A percentile compares a stretch with the other conserved stretches of the same genome.
These are phyloP conservation scores for Etheostoma spectabile DNA, from an alignment of 2,113 vertebrate species.

Conservation along the genomic window DNA sequence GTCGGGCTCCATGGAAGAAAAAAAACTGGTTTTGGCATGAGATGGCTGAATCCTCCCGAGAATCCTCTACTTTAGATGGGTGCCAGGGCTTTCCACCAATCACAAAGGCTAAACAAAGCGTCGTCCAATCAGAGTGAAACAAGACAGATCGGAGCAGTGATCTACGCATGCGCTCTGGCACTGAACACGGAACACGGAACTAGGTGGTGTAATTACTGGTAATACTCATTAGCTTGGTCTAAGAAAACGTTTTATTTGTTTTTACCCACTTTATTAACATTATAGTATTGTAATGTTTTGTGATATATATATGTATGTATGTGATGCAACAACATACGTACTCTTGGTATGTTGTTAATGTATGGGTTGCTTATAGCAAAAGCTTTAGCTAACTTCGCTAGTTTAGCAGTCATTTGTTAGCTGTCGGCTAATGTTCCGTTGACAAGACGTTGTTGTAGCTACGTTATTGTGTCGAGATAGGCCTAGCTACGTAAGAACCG, in stretches of 20 bases:
- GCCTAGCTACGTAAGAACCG: no score
- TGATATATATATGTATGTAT: background rate
- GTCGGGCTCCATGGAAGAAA: background rate
- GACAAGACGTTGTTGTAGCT: background rate
- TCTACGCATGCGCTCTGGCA: slow-evolving; percentile 23
- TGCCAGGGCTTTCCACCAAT: slow-evolving; percentile 49
- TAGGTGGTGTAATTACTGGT: slow-evolving; percentile 20
- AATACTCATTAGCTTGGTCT: slow-evolving; percentile 22
- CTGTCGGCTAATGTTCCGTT: background rate
- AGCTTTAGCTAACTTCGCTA: slow-evolving; percentile 10
- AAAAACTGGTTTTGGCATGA: slow-evolving; percentile 31
- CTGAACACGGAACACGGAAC: slow-evolving; percentile 57
- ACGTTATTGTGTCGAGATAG: background rate
- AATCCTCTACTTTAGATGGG: slow-evolving; percentile 20
- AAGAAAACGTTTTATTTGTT: background rate
- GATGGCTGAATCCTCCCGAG: slow-evolving; percentile 68
- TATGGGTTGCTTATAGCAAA: background rate
- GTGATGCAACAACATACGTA: background rate
- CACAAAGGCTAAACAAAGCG: background rate
- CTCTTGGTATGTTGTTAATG: background rate
- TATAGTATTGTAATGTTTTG: background rate
- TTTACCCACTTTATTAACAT: background rate
- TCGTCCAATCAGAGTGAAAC: slow-evolving; percentile 76
- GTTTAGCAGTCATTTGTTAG: slow-evolving; percentile 36
- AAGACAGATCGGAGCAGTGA: background rate